A percentile compares a stretch with the other conserved stretches of the same genome.
Evolutionary conservation across 2,113 vertebrate genomes (phyloP).

Genomic region (Aptenodytes patagonicus): DNA sequence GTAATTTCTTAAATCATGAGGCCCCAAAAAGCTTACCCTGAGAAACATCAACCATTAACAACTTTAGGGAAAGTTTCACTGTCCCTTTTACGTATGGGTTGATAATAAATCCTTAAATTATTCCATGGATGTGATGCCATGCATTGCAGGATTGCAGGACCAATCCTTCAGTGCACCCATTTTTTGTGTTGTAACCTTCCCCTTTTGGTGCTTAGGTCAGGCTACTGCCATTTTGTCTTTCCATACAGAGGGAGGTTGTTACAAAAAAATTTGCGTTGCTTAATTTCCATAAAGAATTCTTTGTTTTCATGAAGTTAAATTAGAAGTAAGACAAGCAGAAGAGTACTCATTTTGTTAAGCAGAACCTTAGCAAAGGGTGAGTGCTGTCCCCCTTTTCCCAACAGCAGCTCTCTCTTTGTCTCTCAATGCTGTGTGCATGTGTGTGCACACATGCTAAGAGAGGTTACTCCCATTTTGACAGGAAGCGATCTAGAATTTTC

Average conservation of each 20-base stretch:
- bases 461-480: not conserved
- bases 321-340: not conserved
- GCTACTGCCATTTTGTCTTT: not conserved
- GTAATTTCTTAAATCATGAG: not conserved
- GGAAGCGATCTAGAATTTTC: not conserved
- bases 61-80: not conserved
- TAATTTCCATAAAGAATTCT: not conserved
- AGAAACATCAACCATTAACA: not conserved
- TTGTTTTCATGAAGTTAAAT: not conserved
- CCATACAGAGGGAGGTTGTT: not conserved
- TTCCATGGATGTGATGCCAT: not conserved
- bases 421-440: not conserved
- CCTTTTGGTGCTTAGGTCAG: not conserved
- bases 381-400: not conserved
- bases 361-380: not conserved
- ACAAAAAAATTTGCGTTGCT: not conserved
- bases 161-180: not conserved
- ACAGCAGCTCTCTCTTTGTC: not conserved
- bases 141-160: not conserved
- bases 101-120: not conserved
- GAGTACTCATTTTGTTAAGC: not conserved
- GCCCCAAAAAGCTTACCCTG: not conserved
- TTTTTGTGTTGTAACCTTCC: not conserved
- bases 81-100: not conserved
- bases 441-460: not conserved